Evolutionary conservation across 2,888 invertebrate species (phyloP), one percentile per base, ranked within the genome.

Genomic region (Plebejus anna): DNA sequence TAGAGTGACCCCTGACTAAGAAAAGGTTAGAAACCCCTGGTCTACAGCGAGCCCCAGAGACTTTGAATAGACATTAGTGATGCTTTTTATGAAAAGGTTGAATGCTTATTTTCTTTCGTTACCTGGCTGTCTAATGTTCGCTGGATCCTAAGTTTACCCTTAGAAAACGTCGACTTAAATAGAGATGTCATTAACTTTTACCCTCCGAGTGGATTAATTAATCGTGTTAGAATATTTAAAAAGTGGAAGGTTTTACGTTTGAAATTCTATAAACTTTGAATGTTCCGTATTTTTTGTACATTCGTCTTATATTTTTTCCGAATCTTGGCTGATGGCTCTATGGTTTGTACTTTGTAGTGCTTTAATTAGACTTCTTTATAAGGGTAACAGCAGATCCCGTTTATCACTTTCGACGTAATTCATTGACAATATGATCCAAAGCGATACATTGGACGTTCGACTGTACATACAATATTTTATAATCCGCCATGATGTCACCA

Each of bases 401-500:
- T 42, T 42, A 42, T 42, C 47, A 55, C 3, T 16, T 55, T 55
- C 55, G 16, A 13, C 16, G 11, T 55, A 16, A 16, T 55, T 55
- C 55, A 13, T 55, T 55, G 55, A 16, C 11, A 55, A 16, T 55
- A 55, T 16, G 55, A 55, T 55, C 55, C 16, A 1, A 55, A 55
- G 16, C 55, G 16, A 55, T 55, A 16, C 55, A 55, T 55, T 4
- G 16, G 16, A 55, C 13, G 55, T 55, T 55, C 13, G 55, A 55
- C 55, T 16, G 55, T 55, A 1, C 51, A 51, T 51, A 55, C 55
- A 71, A 76, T 73, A 76, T 77, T 76, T 78, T 72, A 75, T 70
- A 78, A 78, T 79, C 79, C 79, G 79, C 78, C 81, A 80, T 84
- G 81, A 83, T 82, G 82, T 83, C 82, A 85, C 80, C 82, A 90